Conservation (phyloP, 1,140 invertebrate species). For the Sarcophaga bullata region DNA sequence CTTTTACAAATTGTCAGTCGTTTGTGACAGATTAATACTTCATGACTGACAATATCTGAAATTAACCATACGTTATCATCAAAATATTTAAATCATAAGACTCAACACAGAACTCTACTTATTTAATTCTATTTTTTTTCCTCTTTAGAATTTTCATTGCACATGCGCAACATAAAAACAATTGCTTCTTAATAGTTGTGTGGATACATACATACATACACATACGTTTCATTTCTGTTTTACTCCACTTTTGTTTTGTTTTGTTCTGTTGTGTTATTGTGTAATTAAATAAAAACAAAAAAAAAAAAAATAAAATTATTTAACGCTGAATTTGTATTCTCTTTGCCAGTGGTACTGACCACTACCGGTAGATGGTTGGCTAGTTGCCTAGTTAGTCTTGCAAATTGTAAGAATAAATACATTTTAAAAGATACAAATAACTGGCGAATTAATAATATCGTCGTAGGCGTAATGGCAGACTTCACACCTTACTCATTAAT, state of each 20-base stretch:
- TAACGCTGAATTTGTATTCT: neutral
- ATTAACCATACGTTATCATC: neutral
- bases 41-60: neutral
- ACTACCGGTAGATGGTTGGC: neutral
- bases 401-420: neutral
- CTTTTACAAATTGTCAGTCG: neutral
- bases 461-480: neutral
- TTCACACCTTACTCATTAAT: constrained; percentile 26
- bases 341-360: neutral
- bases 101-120: neutral
- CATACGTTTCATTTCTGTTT: neutral
- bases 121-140: neutral
- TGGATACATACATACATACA: no score
- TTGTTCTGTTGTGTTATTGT: neutral
- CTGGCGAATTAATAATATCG: neutral
- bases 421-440: neutral
- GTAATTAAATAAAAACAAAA: constrained; percentile 19
- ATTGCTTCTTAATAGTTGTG: neutral
- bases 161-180: neutral
- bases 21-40: constrained; percentile 12
- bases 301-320: neutral
- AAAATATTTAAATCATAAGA: constrained; percentile 17
- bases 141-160: no score
- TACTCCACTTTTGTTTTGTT: neutral
- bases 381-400: no score